Evolutionary conservation across 2,113 vertebrate species (phyloP).

Genomic region (Hemiscyllium ocellatum): DNA sequence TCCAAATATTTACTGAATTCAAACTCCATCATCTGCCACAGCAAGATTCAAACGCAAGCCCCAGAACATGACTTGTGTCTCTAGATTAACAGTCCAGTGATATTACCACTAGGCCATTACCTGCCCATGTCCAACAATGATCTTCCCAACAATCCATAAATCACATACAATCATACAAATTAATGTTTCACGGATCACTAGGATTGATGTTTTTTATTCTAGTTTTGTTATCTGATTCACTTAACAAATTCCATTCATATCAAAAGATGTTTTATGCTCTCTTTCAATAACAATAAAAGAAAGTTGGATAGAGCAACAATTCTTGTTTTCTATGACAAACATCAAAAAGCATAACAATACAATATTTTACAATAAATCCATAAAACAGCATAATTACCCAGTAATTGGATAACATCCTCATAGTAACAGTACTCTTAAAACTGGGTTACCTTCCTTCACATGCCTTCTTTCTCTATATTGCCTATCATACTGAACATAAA

Average conservation of each 20-base stretch:
- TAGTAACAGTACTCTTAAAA: not conserved
- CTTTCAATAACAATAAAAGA: not conserved
- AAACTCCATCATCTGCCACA: no score
- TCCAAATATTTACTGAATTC: no score
- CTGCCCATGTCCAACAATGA: no score
- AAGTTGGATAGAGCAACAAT: not conserved
- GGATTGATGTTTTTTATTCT: not conserved
- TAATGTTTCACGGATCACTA: not conserved
- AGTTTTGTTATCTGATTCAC: not conserved
- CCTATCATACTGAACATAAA: not conserved
- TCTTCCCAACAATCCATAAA: no score
- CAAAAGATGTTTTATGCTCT: not conserved
- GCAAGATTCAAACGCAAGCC: no score
- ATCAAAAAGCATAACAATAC: not conserved
- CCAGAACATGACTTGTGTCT: no score
- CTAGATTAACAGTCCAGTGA: no score
- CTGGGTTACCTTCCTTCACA: not conserved
- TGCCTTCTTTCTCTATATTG: not conserved
- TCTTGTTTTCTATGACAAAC: not conserved
- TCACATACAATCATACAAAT: not conserved
- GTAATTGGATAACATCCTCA: not conserved
- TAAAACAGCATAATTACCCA: not conserved
- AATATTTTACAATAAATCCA: not conserved
- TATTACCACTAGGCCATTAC: no score
- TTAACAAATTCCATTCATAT: not conserved